Percentiles rank a stretch among this genome's conserved stretches.
These are phyloP conservation scores for Astyanax mexicanus DNA, from an alignment of 2,797 vertebrate species.

Conservation along the genomic window DNA sequence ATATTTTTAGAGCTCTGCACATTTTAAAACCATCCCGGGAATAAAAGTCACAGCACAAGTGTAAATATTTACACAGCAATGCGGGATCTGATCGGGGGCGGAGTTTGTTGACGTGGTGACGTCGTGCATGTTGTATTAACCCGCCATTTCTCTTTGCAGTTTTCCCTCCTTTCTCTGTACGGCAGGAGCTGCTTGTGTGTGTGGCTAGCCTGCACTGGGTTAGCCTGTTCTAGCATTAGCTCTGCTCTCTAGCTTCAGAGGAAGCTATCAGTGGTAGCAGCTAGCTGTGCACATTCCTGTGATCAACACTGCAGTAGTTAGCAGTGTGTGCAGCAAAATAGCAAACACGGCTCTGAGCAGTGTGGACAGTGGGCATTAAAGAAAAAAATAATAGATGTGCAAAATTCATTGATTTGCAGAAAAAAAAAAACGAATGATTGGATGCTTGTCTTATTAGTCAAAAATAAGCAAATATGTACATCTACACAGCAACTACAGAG, in stretches of 20 bases:
- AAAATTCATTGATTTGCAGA: no score
- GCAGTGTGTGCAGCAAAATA: background rate
- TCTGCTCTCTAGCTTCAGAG: constrained; percentile 39
- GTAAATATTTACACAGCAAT: constrained; percentile 37
- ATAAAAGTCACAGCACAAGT: background rate
- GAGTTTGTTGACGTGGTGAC: constrained; percentile 60
- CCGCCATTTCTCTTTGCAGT: constrained; percentile 76
- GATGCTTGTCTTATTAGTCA: no score
- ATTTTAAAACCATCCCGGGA: no score
- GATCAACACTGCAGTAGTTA: background rate
- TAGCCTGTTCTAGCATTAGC: constrained; percentile 48
- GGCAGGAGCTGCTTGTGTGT: constrained; percentile 9
- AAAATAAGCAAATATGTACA: no score
- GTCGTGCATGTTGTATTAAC: constrained; percentile 71
- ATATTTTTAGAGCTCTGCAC: no score
- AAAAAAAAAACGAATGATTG: no score
- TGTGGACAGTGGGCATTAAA: background rate
- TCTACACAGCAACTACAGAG: no score
- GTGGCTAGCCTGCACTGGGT: constrained; percentile 29
- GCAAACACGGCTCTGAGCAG: background rate
- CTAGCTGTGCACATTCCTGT: background rate
- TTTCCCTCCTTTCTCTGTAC: constrained; percentile 35
- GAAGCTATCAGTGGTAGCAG: no score
- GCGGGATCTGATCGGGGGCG: constrained; percentile 39
- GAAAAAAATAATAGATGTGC: no score